Evolutionary conservation across 1,140 invertebrate species (phyloP), one percentile per base, ranked within the genome.

Genomic region (Nylanderia fulva): DNA sequence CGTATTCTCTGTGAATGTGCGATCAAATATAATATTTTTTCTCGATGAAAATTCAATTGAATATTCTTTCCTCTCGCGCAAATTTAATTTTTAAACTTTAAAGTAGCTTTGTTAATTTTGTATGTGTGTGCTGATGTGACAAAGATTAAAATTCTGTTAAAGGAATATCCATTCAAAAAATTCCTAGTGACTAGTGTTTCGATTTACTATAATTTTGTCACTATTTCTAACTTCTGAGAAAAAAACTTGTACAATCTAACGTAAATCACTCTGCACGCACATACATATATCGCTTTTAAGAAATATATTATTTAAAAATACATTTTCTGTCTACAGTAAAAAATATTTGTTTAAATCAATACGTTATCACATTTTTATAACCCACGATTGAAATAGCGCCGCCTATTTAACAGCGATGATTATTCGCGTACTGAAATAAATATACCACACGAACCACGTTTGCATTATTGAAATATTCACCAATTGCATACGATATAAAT

Each of bases 381-480:
- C 8, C 52, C 52, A 8, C 24, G 42, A 72, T 58, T 58, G 52
- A 33, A 72, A 72, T 71, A 60, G 39, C 39, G 1, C 24, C n/a
- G 13, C 15, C 21, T 33, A 54, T 56, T 80, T 69, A 82, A 72
- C 66, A 52, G 54, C 36, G 33, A 80, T 33, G 60, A 21, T 68
- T 71, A 72, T 71, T 82, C 66, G 45, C 63, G 33, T 56, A 54
- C 21, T 11, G 52, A 72, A 82, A 71, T 60, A 72, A 82, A 82
- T 82, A 71, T 80, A 71, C 13, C 24, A 29, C 77, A 36, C 24
- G 63, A 58, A 29, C 52, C 48, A 39, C 76, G 48, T 69, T 80
- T 71, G 58, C 77, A 71, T 82, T 72, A 82, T 71, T 82, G 77
- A 82, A 82, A 82, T 82, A 71, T 72, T 27, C 52, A 58, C 66